These are phyloP conservation scores for Plutomurus gul DNA, from an alignment of 1,140 invertebrate species.

Conservation along the genomic window DNA sequence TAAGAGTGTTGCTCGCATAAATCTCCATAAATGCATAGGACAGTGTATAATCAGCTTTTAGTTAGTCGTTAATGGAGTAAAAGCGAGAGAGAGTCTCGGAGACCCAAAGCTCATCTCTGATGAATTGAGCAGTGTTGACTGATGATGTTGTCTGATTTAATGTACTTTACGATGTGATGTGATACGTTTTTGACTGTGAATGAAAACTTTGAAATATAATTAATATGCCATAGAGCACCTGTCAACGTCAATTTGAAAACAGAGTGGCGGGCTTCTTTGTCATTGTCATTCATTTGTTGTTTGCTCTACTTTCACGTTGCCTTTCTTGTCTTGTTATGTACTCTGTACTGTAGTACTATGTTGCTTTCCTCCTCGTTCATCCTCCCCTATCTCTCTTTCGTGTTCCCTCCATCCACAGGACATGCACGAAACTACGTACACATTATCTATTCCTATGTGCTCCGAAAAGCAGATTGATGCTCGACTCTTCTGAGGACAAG, in stretches of 20 bases:
- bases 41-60: background rate
- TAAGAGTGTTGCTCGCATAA: background rate
- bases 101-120: background rate
- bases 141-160: conserved; percentile 19
- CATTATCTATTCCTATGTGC: too few species aligned
- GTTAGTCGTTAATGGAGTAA: background rate
- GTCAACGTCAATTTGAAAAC: background rate
- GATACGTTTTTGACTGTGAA: background rate
- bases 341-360: too few species aligned
- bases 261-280: background rate
- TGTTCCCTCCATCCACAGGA: too few species aligned
- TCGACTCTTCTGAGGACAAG: too few species aligned
- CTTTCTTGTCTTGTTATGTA: too few species aligned
- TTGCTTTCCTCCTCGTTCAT: too few species aligned
- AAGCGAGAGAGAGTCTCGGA: background rate
- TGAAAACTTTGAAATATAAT: background rate
- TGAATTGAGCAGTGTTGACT: background rate
- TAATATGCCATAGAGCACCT: background rate
- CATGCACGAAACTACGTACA: too few species aligned
- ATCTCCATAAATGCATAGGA: conserved; percentile 7
- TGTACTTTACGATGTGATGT: too few species aligned
- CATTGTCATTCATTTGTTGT: background rate
- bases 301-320: too few species aligned
- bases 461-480: too few species aligned
- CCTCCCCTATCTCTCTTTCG: too few species aligned